Base-by-base conservation (phyloP, 64 coral and sea anemone genomes). In the Porites australiensis region DNA sequence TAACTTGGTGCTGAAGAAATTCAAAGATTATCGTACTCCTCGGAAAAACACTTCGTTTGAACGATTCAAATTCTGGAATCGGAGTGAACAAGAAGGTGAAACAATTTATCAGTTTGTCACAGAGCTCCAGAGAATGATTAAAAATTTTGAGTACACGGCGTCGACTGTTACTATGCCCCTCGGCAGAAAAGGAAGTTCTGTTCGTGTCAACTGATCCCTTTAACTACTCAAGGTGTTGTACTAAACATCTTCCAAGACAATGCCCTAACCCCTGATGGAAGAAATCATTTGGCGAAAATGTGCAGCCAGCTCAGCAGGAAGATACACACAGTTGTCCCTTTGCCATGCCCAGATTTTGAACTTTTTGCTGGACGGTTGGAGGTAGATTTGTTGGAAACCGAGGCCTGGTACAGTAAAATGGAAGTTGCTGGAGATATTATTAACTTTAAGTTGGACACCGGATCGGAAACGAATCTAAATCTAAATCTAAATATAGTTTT, bases 41-140 rank as follows among this genome's bases (percentile, higher is more conserved):
- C 15, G 73, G 44, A 86, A 88, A 19, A 93, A 93, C 64, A 93
- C 91, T 47, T 83, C 88, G 10, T 93, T 88, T 18, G 51, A 93
- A 53, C 18, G 91, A 16, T 87, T 79, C 50, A 62, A 45, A 22
- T 93, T 92, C 22, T 92, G 79, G 79, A 67, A 86, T 27, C 63
- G 58, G 8, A 86, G 64, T 75, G 58, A 92, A 13, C 66, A 86
- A 55, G 90, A 92, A 50, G 90, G 70, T 0, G 55, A 86, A 19
- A 63, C 89, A 44, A 44, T 91, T n/a, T 16, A 62, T 27, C 79
- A 91, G 11, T 84, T 82, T 22, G 80, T 91, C 44, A 91, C 64
- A 1, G 78, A 83, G 27, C 63, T 91, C 44, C 82, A 91, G 49
- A 91, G 27, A 82, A 55, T 74, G 58, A 74, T 45, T 1, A 91